Evolutionary conservation across 2,113 vertebrate genomes (phyloP).

Genomic region (Beaufortia kweichowensis): DNA sequence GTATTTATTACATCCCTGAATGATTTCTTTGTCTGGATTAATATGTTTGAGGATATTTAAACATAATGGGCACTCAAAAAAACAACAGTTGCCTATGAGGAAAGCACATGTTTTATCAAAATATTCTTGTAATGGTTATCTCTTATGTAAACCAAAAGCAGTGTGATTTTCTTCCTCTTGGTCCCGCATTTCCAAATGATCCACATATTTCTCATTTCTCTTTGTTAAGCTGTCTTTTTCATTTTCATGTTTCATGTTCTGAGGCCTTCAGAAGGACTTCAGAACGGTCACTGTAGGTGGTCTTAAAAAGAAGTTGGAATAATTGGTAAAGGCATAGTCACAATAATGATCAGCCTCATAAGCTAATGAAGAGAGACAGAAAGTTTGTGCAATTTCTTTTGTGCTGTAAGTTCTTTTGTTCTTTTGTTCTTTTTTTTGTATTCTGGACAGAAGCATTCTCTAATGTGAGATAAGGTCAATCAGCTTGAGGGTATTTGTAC

Average conservation of each 20-base stretch:
- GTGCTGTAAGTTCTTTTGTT: conserved; percentile 48
- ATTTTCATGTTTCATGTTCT: conserved; percentile 17
- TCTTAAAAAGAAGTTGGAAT: conserved; percentile 47
- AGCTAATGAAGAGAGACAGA: conserved; percentile 60
- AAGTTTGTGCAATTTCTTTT: conserved; percentile 66
- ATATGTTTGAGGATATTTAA: not conserved
- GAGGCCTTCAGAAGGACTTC: conserved; percentile 48
- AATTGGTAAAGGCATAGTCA: conserved; percentile 50
- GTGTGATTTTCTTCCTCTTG: not conserved
- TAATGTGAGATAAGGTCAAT: conserved; percentile 67
- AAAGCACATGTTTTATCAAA: not conserved
- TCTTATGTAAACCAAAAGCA: not conserved
- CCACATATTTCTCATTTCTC: conserved; percentile 10
- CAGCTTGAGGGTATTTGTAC: conserved; percentile 46
- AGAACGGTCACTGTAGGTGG: conserved; percentile 43
- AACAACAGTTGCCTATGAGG: conserved; percentile 43
- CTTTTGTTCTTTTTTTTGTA: conserved; percentile 39
- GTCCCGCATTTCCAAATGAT: not conserved
- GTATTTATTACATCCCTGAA: not conserved
- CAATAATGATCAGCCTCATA: conserved; percentile 55
- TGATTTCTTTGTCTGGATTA: not conserved
- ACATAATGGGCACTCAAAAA: conserved; percentile 49
- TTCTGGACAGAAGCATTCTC: conserved; percentile 47
- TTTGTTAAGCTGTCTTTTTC: conserved; percentile 22
- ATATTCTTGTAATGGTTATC: conserved; percentile 1